phyloP scores from a whole-genome alignment of 2,113 vertebrate genomes.

The Tenrec ecaudatus region DNA sequence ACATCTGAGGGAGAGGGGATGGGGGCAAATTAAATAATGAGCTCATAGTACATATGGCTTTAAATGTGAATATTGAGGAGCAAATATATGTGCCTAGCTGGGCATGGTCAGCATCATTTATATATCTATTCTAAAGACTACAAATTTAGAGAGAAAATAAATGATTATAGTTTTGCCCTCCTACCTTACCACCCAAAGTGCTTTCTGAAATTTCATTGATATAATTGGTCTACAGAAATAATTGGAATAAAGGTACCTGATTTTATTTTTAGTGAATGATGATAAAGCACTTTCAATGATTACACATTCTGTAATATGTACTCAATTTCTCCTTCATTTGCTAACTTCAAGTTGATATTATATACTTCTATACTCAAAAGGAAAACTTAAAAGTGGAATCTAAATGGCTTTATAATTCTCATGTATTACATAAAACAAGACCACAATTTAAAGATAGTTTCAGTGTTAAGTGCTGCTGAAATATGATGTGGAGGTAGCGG shows the following conservation, averaged over 20 bases:
- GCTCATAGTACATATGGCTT: not conserved
- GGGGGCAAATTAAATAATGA: not conserved
- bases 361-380: constrained; percentile 10
- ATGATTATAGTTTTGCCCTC: not conserved
- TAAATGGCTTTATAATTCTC: not conserved
- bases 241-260: not conserved
- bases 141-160: not conserved
- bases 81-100: not conserved
- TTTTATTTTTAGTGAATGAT: not conserved
- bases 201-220: constrained; percentile 9
- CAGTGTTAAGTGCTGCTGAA: not conserved
- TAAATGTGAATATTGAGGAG: not conserved
- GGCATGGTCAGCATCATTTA: not conserved
- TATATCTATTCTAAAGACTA: constrained; percentile 30
- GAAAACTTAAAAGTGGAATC: not conserved
- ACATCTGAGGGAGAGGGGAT: not conserved
- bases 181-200: not conserved
- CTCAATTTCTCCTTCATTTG: not conserved
- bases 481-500: too few species aligned
- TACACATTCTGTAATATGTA: not conserved
- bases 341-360: not conserved
- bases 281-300: not conserved
- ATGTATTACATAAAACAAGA: not conserved
- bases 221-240: not conserved
- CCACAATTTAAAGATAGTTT: constrained; percentile 37